Percentiles rank a stretch among this genome's conserved stretches.
Evolutionary conservation across 1,140 invertebrate genomes (phyloP).

Genomic region (Drosophila nikananu): DNA sequence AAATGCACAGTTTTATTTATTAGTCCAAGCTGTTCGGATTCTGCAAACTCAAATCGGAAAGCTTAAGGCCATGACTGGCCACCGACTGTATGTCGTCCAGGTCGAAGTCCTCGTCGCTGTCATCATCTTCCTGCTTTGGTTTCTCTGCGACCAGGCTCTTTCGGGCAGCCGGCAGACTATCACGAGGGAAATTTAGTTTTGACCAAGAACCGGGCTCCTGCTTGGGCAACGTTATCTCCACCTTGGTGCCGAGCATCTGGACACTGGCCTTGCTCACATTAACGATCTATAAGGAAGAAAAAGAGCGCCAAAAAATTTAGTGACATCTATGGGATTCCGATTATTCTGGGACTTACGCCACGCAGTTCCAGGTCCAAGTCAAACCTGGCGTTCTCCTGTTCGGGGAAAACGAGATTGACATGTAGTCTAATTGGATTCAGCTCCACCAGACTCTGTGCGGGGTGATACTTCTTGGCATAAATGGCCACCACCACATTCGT

Average conservation of each 20-base stretch:
- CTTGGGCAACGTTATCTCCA: conserved; percentile 97
- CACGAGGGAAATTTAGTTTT: conserved; percentile 89
- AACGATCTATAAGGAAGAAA: conserved; percentile 88
- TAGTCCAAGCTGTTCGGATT: conserved; percentile 63
- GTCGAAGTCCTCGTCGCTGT: conserved; percentile 72
- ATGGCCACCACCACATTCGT: conserved; percentile 93
- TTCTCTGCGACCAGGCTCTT: conserved; percentile 24
- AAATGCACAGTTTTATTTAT: conserved; percentile 56
- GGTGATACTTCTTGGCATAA: conserved; percentile 96
- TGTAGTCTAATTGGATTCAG: conserved; percentile 94
- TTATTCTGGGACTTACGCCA: conserved; percentile 89
- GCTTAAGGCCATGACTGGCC: conserved; percentile 48
- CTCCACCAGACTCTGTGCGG: conserved; percentile 90
- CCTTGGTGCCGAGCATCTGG: conserved; percentile 95
- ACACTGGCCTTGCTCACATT: conserved; percentile 90
- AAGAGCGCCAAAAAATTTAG: conserved; percentile 1
- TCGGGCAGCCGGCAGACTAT: conserved; percentile 43
- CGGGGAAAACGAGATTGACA: conserved; percentile 92
- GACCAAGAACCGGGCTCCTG: conserved; percentile 93
- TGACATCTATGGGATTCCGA: not conserved
- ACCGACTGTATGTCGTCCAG: conserved; percentile 86
- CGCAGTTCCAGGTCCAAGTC: conserved; percentile 92
- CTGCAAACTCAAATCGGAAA: conserved; percentile 66
- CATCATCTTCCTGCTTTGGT: conserved; percentile 47
- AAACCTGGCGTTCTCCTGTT: conserved; percentile 91